Evolutionary conservation across 2,888 invertebrate genomes (phyloP).

Genomic region (Monopis laevigella): DNA sequence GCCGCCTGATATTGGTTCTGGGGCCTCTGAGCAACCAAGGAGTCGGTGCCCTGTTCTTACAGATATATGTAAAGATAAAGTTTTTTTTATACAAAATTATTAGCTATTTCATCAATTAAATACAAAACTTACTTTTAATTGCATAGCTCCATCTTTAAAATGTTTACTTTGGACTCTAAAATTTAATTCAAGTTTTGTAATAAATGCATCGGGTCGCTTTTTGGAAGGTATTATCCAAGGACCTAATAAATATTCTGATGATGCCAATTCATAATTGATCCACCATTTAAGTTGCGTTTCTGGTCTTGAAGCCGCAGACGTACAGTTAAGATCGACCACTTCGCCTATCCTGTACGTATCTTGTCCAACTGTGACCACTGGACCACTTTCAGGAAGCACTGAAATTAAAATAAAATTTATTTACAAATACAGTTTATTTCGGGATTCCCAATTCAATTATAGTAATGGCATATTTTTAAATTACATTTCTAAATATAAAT

Average conservation of each 20-base stretch:
- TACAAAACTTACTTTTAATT: conserved; percentile 80
- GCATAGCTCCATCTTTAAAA: conserved; percentile 82
- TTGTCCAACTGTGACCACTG: conserved; percentile 80
- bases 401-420: conserved; percentile 32
- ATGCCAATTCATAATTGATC: conserved; percentile 78
- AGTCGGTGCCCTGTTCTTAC: no score
- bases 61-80: no score
- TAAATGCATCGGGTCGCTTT: conserved; percentile 69
- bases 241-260: conserved; percentile 51
- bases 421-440: neutral
- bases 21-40: no score
- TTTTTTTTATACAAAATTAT: neutral
- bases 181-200: conserved; percentile 77
- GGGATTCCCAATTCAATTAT: neutral
- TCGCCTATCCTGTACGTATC: conserved; percentile 81
- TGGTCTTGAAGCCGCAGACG: conserved; percentile 80
- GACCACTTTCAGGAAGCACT: conserved; percentile 82
- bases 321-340: conserved; percentile 80
- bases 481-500: no score
- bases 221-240: conserved; percentile 51
- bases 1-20: no score
- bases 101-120: no score
- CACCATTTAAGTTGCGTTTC: conserved; percentile 83
- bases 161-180: conserved; percentile 78
- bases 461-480: neutral